phyloP scores from a whole-genome alignment of 1,140 invertebrate species.

The Teleopsis dalmanni region DNA sequence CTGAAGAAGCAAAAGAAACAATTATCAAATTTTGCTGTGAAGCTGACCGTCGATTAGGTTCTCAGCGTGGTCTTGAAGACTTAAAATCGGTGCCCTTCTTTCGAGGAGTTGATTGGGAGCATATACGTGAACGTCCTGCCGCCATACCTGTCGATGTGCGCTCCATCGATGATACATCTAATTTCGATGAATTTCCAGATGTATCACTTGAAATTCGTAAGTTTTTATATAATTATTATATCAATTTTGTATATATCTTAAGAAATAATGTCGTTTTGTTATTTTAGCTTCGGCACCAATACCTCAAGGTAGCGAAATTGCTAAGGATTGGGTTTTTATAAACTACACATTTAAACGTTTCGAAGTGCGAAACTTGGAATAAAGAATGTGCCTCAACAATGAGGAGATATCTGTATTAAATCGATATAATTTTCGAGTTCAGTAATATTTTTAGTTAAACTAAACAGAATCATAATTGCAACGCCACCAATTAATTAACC shows the following conservation, averaged over 20 bases:
- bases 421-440: too few species aligned
- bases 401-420: too few species aligned
- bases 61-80: constrained; percentile 82
- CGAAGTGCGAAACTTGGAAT: constrained; percentile 57
- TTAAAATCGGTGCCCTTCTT: constrained; percentile 82
- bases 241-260: neutral
- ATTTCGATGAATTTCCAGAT: constrained; percentile 99
- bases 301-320: constrained; percentile 73
- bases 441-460: too few species aligned
- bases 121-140: constrained; percentile 92
- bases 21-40: constrained; percentile 92
- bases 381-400: constrained; percentile 20
- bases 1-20: constrained; percentile 82
- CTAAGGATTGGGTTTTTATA: constrained; percentile 98
- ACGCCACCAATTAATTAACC: too few species aligned
- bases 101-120: constrained; percentile 90
- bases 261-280: neutral
- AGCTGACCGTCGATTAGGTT: constrained; percentile 80
- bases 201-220: constrained; percentile 97
- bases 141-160: constrained; percentile 93
- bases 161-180: constrained; percentile 95
- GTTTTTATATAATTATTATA: constrained; percentile 41
- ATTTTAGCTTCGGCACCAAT: constrained; percentile 71
- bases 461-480: too few species aligned
- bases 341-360: constrained; percentile 99